phyloP scores from a whole-genome alignment of 2,797 vertebrate species.

The Loris lydekkerianus region DNA sequence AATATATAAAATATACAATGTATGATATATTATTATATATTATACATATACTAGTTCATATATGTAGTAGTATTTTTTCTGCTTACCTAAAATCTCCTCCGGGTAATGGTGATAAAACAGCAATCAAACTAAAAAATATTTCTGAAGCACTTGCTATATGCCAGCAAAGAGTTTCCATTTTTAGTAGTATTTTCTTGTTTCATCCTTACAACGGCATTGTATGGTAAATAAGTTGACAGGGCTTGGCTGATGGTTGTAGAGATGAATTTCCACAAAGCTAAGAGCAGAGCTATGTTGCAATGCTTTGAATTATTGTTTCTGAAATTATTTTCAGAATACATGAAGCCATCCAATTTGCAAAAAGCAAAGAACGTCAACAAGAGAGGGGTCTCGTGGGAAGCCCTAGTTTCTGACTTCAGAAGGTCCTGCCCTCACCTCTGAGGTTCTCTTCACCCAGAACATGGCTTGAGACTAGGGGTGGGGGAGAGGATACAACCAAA shows the following conservation, averaged over 20 bases:
- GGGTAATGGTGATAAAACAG: background rate
- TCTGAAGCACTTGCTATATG: background rate
- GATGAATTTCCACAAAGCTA: fast-evolving
- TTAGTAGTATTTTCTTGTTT: background rate
- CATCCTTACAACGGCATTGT: background rate
- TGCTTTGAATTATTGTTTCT: background rate
- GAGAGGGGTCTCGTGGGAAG: fast-evolving
- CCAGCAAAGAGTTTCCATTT: background rate
- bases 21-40: background rate
- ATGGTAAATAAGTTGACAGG: fast-evolving
- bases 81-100: background rate
- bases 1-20: background rate
- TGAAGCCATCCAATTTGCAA: background rate
- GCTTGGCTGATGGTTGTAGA: fast-evolving
- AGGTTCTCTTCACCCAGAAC: background rate
- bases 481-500: background rate
- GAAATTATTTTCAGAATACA: background rate
- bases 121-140: background rate
- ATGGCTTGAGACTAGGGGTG: background rate
- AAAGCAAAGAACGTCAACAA: background rate
- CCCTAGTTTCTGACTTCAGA: background rate
- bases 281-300: background rate
- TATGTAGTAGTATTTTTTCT: fast-evolving
- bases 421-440: too few relatives aligned
- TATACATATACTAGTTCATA: too few relatives aligned